These are phyloP conservation scores for Sebastes schlegelii DNA, from an alignment of 2,113 vertebrate genomes.

Conservation along the genomic window DNA sequence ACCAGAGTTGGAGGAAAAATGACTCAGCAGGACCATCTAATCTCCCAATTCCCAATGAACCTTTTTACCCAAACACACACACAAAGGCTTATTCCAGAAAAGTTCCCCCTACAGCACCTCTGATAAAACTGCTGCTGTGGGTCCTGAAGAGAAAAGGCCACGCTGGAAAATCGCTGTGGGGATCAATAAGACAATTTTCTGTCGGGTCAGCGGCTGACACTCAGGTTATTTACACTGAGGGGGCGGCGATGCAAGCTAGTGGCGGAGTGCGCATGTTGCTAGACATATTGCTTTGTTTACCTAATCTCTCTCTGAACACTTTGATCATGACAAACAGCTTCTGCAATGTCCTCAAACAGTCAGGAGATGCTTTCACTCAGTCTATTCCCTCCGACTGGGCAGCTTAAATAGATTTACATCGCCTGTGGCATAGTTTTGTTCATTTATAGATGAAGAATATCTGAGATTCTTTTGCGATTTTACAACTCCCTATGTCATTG, in stretches of 20 bases:
- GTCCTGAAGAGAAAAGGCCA: slow-evolving; percentile 51
- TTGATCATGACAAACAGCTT: slow-evolving; percentile 58
- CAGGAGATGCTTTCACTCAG: slow-evolving; percentile 22
- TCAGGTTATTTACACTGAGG: slow-evolving; percentile 76
- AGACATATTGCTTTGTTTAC: slow-evolving; percentile 58
- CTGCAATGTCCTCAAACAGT: slow-evolving; percentile 25
- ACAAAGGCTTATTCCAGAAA: slow-evolving; percentile 23
- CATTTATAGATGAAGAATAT: slow-evolving; percentile 11
- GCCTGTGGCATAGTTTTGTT: neutral
- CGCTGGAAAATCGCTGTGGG: slow-evolving; percentile 49
- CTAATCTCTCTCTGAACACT: slow-evolving; percentile 48
- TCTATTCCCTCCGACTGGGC: neutral
- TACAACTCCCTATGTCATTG: slow-evolving; percentile 6
- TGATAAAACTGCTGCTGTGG: slow-evolving; percentile 55
- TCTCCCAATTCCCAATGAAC: slow-evolving; percentile 47
- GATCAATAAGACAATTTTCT: slow-evolving; percentile 84
- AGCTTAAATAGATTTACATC: neutral
- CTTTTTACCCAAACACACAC: slow-evolving; percentile 28
- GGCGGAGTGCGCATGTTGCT: slow-evolving; percentile 25
- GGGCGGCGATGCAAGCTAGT: slow-evolving; percentile 1
- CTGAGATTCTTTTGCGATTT: neutral
- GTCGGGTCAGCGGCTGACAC: slow-evolving; percentile 75
- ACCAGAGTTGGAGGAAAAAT: slow-evolving; percentile 40
- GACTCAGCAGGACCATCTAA: slow-evolving; percentile 63
- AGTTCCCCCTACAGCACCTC: slow-evolving; percentile 12